Evolutionary conservation across 2,113 vertebrate species (phyloP).

Genomic region (Misgurnus anguillicaudatus): DNA sequence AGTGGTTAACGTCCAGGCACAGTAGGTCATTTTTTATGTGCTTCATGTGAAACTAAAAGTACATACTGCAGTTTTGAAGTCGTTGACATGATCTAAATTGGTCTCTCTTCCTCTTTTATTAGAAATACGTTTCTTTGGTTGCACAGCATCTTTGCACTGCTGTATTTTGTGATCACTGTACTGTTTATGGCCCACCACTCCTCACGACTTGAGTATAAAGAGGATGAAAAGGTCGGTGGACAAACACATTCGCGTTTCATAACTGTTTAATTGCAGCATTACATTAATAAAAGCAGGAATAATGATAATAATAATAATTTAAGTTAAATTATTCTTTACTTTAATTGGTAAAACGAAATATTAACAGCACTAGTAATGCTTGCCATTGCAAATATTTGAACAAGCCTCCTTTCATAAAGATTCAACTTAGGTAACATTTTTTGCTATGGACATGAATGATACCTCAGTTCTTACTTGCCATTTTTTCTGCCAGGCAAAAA

Average conservation of each 20-base stretch:
- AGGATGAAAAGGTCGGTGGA: constrained; percentile 83
- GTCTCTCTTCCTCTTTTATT: constrained; percentile 41
- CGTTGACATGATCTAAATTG: constrained; percentile 2
- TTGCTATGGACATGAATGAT: too few species aligned
- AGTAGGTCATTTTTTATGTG: constrained; percentile 77
- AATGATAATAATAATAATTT: too few species aligned
- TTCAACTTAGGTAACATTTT: too few species aligned
- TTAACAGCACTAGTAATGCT: too few species aligned
- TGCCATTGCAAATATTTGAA: too few species aligned
- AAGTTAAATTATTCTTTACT: too few species aligned
- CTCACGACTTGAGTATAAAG: constrained; percentile 83
- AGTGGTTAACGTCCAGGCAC: constrained; percentile 87
- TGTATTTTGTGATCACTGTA: constrained; percentile 89
- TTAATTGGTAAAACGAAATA: too few species aligned
- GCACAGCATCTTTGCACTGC: constrained; percentile 87
- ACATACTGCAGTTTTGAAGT: neutral
- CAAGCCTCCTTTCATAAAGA: too few species aligned
- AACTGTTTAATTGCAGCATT: too few species aligned
- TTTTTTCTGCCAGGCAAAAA: too few species aligned
- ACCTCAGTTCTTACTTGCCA: too few species aligned
- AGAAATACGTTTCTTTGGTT: constrained; percentile 92
- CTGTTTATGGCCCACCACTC: constrained; percentile 92
- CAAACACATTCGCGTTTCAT: neutral
- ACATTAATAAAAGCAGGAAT: too few species aligned
- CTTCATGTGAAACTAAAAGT: neutral